Evolutionary conservation across 2,113 vertebrate genomes (phyloP).

Genomic region (Sinocyclocheilus anophthalmus): DNA sequence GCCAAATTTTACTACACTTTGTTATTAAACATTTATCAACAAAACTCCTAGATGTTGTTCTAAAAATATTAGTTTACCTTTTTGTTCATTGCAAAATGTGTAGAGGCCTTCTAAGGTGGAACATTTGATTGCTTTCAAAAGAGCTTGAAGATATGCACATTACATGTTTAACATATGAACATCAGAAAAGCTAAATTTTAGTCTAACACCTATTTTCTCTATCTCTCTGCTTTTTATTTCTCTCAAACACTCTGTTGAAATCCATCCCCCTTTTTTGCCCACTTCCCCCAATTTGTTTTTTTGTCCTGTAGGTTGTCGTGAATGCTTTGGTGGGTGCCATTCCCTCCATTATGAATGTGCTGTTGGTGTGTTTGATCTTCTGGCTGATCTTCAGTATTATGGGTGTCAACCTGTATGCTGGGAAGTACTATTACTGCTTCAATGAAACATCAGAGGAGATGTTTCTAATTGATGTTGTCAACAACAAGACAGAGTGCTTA

Average conservation of each 20-base stretch:
- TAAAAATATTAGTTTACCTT: background rate
- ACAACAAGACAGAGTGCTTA: slow-evolving; percentile 89
- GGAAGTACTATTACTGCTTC: slow-evolving; percentile 97
- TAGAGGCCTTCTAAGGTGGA: background rate
- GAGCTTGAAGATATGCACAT: background rate
- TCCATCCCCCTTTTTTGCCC: slow-evolving; percentile 14
- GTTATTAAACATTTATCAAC: background rate
- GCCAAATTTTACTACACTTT: background rate
- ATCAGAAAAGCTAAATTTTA: background rate
- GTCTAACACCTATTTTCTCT: background rate
- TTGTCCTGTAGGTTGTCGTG: slow-evolving; percentile 88
- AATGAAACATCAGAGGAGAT: slow-evolving; percentile 83
- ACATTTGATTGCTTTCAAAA: background rate
- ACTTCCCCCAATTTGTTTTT: slow-evolving; percentile 44
- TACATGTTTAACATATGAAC: background rate
- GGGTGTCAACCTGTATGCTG: slow-evolving; percentile 98
- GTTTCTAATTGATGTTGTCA: slow-evolving; percentile 77
- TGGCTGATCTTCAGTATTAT: slow-evolving; percentile 99
- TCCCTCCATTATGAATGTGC: slow-evolving; percentile 99
- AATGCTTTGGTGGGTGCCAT: slow-evolving; percentile 99
- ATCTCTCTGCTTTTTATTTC: background rate
- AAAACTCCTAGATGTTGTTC: background rate
- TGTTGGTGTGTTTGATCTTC: slow-evolving; percentile 99
- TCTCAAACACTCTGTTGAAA: background rate
- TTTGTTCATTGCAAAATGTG: background rate